phyloP scores from a whole-genome alignment of 2,888 invertebrate genomes.

The Augochlorella aurata region DNA sequence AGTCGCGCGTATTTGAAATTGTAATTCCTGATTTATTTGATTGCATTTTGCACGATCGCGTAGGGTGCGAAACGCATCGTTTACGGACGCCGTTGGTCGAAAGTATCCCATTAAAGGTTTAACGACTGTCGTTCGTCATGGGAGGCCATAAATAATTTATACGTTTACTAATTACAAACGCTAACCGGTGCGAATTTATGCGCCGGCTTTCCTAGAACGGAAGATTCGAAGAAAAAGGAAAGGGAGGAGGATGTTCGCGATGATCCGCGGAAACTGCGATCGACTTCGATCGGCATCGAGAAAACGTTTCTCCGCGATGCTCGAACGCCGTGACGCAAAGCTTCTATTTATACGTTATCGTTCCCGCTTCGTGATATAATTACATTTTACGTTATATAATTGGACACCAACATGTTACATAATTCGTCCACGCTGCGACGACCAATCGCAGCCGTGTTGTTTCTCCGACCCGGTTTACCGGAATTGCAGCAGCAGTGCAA shows the following conservation, averaged over 20 bases:
- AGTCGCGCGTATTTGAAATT: not conserved
- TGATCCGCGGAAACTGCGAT: not conserved
- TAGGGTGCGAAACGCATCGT: too few relatives aligned
- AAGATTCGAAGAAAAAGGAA: not conserved
- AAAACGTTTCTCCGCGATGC: constrained; percentile 2
- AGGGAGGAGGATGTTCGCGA: not conserved
- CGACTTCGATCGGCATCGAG: constrained; percentile 9
- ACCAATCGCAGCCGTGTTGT: constrained; percentile 14
- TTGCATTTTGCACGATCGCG: too few relatives aligned
- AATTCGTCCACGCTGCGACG: constrained; percentile 28
- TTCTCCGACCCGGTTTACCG: constrained; percentile 6
- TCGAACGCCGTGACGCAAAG: constrained; percentile 2
- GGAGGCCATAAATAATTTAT: not conserved
- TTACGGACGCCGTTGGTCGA: not conserved
- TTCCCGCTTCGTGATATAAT: constrained; percentile 41
- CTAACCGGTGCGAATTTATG: not conserved
- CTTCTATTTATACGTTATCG: constrained; percentile 42
- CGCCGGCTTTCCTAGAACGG: not conserved
- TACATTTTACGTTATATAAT: constrained; percentile 38
- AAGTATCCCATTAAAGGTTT: not conserved
- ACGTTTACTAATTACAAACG: not conserved
- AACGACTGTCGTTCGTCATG: not conserved
- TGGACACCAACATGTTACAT: constrained; percentile 15
- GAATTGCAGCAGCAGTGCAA: constrained; percentile 23
- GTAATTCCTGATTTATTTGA: too few relatives aligned